Evolutionary conservation across 2,113 vertebrate genomes (phyloP).

Genomic region (Grus americana): DNA sequence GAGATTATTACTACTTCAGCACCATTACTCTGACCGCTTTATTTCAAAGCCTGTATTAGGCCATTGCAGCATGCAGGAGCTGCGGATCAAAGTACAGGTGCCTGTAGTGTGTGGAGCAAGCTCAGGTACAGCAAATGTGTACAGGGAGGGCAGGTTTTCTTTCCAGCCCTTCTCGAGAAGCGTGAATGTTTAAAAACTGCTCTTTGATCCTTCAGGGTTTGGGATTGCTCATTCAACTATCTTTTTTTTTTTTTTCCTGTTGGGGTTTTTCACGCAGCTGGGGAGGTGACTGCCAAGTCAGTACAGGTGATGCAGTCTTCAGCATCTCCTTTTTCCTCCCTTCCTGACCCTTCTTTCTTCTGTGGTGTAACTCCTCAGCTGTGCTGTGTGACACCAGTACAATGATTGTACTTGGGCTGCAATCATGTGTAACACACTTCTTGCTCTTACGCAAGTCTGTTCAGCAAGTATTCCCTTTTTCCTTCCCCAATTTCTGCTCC

Average conservation of each 20-base stretch:
- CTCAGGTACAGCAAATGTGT: not conserved
- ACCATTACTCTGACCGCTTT: not conserved
- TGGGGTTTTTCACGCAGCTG: not conserved
- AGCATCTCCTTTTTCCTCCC: not conserved
- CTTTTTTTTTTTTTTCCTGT: not conserved
- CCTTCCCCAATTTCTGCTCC: accelerated
- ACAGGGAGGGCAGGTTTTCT: constrained; percentile 8
- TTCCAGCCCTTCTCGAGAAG: not conserved
- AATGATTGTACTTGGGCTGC: not conserved
- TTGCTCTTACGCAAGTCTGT: not conserved
- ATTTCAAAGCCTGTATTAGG: not conserved
- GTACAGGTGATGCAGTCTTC: not conserved
- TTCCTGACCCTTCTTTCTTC: not conserved
- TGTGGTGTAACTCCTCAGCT: accelerated
- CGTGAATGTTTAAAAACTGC: not conserved
- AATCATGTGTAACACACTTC: accelerated
- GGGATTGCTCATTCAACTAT: not conserved
- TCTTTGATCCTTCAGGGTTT: not conserved
- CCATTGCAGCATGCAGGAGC: not conserved
- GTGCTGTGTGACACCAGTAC: not conserved
- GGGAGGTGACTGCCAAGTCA: not conserved
- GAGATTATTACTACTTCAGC: not conserved
- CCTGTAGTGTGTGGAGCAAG: not conserved
- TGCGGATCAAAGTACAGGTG: not conserved
- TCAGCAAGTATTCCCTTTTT: not conserved